These are phyloP conservation scores for Calephelis virginiensis DNA, from an alignment of 1,140 invertebrate genomes.

Conservation along the genomic window DNA sequence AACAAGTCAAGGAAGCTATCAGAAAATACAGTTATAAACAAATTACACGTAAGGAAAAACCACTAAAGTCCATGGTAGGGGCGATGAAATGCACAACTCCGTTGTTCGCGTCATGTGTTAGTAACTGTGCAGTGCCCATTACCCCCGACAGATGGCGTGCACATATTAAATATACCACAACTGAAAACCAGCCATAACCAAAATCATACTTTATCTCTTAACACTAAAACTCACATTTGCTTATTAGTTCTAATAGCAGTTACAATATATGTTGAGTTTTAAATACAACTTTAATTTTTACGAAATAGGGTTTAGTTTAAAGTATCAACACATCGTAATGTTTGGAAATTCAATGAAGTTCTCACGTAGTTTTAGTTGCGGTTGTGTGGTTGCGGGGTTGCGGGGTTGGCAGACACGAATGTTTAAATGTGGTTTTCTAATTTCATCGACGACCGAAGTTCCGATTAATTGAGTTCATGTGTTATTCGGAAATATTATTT, in stretches of 20 bases:
- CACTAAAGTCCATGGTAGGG: constrained; percentile 17
- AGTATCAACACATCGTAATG: neutral
- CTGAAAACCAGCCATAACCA: neutral
- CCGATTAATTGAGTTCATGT: constrained; percentile 7
- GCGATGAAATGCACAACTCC: constrained; percentile 24
- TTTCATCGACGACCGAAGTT: constrained; percentile 9
- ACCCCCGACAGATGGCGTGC: constrained; percentile 28
- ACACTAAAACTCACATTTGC: constrained; percentile 2
- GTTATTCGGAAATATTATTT: constrained; percentile 6
- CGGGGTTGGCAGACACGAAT: neutral
- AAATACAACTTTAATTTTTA: constrained; percentile 4
- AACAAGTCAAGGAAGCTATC: no score
- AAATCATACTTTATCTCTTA: neutral
- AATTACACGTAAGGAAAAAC: neutral
- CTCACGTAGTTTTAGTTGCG: neutral
- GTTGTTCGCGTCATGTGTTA: constrained; percentile 15
- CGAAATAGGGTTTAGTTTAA: neutral
- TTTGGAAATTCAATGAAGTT: constrained; percentile 8
- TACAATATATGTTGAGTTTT: neutral
- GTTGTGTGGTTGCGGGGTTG: neutral
- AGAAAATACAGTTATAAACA: no score
- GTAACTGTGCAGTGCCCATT: constrained; percentile 25
- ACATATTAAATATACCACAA: neutral
- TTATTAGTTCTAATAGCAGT: neutral
- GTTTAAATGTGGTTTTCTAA: constrained; percentile 10